phyloP scores from a whole-genome alignment of 2,888 invertebrate species.

The Pristionchus entomophagus region DNA sequence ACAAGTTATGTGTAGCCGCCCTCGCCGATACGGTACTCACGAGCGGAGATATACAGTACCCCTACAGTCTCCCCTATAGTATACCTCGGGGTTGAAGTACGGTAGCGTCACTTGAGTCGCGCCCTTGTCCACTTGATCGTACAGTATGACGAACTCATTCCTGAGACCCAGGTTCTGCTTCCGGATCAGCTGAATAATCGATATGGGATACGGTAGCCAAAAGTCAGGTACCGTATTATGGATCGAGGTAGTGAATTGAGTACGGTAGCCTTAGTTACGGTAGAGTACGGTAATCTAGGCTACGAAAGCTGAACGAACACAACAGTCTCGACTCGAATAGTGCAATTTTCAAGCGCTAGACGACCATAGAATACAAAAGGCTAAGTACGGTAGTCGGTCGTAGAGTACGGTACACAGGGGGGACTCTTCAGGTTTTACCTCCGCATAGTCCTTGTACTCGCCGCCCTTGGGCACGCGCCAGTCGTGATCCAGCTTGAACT shows the following conservation, averaged over 20 bases:
- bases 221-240: not conserved
- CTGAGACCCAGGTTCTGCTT: not conserved
- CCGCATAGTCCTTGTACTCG: not conserved
- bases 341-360: too few relatives aligned
- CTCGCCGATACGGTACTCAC: too few relatives aligned
- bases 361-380: too few relatives aligned
- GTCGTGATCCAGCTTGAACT: not conserved
- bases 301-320: too few relatives aligned
- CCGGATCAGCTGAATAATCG: not conserved
- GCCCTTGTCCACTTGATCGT: not conserved
- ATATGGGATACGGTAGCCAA: not conserved
- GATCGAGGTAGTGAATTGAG: not conserved
- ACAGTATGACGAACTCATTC: not conserved
- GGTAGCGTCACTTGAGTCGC: not conserved
- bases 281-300: not conserved
- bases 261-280: not conserved
- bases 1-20: too few relatives aligned
- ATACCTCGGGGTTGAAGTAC: constrained; percentile 20
- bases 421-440: not conserved
- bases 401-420: not conserved
- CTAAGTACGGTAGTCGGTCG: not conserved
- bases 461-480: not conserved
- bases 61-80: not conserved
- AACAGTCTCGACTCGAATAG: too few relatives aligned
- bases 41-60: not conserved